These are phyloP conservation scores for Cottoperca gobio DNA, from an alignment of 2,797 vertebrate genomes.

Conservation along the genomic window DNA sequence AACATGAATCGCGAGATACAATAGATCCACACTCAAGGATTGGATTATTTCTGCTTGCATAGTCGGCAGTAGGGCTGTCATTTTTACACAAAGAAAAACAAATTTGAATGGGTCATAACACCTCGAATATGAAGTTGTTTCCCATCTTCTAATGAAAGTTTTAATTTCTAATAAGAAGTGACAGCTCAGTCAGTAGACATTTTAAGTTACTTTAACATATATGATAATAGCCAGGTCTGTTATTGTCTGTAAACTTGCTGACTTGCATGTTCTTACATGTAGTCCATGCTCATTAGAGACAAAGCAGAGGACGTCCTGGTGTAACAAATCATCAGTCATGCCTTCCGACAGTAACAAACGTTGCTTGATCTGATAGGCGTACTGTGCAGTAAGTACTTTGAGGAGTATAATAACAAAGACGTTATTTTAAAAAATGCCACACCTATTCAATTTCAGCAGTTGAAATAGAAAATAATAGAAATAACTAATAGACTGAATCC, in stretches of 20 bases:
- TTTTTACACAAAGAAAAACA: neutral
- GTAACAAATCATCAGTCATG: neutral
- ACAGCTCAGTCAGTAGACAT: neutral
- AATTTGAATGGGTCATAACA: neutral
- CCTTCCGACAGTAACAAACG: neutral
- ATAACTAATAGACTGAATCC: too few species aligned
- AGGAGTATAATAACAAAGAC: neutral
- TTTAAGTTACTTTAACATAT: slow-evolving; percentile 1
- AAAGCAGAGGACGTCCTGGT: slow-evolving; percentile 1
- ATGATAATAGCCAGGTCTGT: neutral
- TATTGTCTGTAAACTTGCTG: neutral
- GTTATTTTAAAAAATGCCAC: neutral
- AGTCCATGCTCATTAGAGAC: neutral
- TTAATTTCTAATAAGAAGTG: neutral
- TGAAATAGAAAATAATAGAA: too few species aligned
- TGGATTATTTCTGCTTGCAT: neutral
- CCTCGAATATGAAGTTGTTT: neutral
- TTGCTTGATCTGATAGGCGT: neutral
- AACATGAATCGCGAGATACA: neutral
- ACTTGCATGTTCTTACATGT: neutral
- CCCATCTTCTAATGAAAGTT: neutral
- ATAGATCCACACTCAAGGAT: neutral
- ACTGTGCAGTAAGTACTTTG: neutral
- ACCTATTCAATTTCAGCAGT: neutral
- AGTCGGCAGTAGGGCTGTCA: neutral